A percentile compares a stretch with the other conserved stretches of the same genome.
These are phyloP conservation scores for Drosophila pachea DNA, from an alignment of 1,140 invertebrate genomes.

Conservation along the genomic window DNA sequence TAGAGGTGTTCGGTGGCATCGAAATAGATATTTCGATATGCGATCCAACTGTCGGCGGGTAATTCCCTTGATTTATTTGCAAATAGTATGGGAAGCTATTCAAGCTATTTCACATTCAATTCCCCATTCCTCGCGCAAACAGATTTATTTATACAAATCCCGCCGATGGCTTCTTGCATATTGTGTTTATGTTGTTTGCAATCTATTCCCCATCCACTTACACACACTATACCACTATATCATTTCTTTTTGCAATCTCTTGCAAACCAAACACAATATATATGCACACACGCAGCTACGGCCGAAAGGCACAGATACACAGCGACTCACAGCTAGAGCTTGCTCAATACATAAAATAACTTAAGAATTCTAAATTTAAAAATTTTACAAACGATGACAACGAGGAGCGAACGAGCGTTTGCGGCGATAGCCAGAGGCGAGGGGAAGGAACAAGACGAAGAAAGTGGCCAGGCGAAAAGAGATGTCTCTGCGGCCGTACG, in stretches of 20 bases:
- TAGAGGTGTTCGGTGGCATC: not conserved
- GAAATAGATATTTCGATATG: slow-evolving; percentile 41
- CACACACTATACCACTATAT: slow-evolving; percentile 42
- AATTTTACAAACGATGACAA: slow-evolving; percentile 77
- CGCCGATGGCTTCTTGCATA: slow-evolving; percentile 52
- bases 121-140: slow-evolving; percentile 54
- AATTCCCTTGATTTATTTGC: slow-evolving; percentile 61
- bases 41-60: slow-evolving; percentile 49
- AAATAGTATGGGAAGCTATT: slow-evolving; percentile 48
- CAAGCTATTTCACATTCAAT: slow-evolving; percentile 59
- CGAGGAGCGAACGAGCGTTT: slow-evolving; percentile 61
- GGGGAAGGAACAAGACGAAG: slow-evolving; percentile 18
- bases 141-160: slow-evolving; percentile 70
- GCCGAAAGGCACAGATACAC: slow-evolving; percentile 31
- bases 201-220: slow-evolving; percentile 38
- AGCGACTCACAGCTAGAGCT: slow-evolving; percentile 34
- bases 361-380: slow-evolving; percentile 77
- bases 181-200: slow-evolving; percentile 73
- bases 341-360: slow-evolving; percentile 72
- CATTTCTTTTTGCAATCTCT: slow-evolving; percentile 63
- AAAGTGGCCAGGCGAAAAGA: slow-evolving; percentile 37
- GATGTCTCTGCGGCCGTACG: slow-evolving; percentile 41
- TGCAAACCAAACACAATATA: slow-evolving; percentile 65
- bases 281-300: slow-evolving; percentile 17
- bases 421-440: slow-evolving; percentile 34